A percentile compares a stretch with the other conserved stretches of the same genome.
Conservation (phyloP, 2,888 invertebrate genomes). For the Drosophila merina region DNA sequence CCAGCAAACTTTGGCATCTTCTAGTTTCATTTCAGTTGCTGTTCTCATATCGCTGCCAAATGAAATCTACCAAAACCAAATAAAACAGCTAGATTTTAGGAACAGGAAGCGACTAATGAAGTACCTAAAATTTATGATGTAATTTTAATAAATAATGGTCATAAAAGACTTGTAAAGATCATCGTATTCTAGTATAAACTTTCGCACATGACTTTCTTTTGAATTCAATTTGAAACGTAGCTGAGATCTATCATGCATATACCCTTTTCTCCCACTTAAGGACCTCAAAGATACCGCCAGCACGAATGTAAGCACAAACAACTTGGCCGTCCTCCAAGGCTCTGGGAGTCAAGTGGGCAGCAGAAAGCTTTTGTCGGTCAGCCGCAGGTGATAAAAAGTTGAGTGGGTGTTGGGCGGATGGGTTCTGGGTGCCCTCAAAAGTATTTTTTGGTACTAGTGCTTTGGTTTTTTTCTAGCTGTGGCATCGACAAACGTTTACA, state of each 20-base stretch:
- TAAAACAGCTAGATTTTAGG: not conserved
- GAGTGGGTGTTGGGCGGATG: constrained; percentile 4
- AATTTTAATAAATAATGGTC: no score
- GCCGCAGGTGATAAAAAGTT: constrained; percentile 66
- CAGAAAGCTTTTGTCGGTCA: constrained; percentile 48
- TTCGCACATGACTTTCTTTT: no score
- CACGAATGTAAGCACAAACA: constrained; percentile 33
- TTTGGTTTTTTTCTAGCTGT: constrained; percentile 27
- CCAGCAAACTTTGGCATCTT: constrained; percentile 59
- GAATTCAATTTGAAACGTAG: no score
- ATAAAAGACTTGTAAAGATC: no score
- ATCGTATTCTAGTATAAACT: no score
- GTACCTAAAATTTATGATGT: not conserved
- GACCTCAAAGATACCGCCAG: constrained; percentile 11
- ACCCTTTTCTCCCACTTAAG: constrained; percentile 5
- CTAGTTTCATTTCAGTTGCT: constrained; percentile 23
- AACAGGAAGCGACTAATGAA: not conserved
- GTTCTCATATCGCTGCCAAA: constrained; percentile 39
- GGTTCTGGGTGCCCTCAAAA: not conserved
- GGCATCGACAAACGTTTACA: constrained; percentile 53
- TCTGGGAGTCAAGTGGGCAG: constrained; percentile 34
- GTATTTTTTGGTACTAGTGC: not conserved
- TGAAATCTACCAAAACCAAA: constrained; percentile 29
- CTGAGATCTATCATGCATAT: constrained; percentile 2
- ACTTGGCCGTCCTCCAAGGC: constrained; percentile 42